Conservation (phyloP, 2,888 invertebrate genomes). For the Didymodactylos carnosus region DNA sequence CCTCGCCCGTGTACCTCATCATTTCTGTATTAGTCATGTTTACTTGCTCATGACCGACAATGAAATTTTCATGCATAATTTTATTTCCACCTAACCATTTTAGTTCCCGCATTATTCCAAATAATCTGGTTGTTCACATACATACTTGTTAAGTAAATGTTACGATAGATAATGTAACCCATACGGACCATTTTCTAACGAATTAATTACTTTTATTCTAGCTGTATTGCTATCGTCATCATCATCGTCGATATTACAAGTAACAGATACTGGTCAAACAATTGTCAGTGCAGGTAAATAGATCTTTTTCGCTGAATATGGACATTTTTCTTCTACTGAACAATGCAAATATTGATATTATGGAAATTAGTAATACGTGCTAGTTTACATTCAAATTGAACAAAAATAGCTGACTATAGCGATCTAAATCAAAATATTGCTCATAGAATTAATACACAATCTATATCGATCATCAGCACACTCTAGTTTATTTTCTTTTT, state of each 20-base stretch:
- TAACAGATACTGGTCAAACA: slow-evolving; percentile 25
- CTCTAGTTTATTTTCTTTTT: slow-evolving; percentile 29
- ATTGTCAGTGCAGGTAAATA: slow-evolving; percentile 24
- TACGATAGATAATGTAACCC: slow-evolving; percentile 34
- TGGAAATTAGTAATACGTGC: too few species aligned
- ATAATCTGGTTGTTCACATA: slow-evolving; percentile 29
- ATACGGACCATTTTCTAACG: slow-evolving; percentile 26
- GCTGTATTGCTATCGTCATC: slow-evolving; percentile 19
- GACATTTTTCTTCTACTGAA: slow-evolving; percentile 29
- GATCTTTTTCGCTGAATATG: slow-evolving; percentile 35
- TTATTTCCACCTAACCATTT: slow-evolving; percentile 18
- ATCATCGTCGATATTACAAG: slow-evolving; percentile 22
- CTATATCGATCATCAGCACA: slow-evolving; percentile 30
- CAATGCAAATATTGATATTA: slow-evolving; percentile 35
- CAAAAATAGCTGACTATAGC: too few species aligned
- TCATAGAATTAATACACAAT: too few species aligned
- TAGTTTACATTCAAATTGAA: too few species aligned
- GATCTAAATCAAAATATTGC: too few species aligned
- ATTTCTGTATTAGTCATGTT: too few species aligned
- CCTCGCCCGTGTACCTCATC: too few species aligned
- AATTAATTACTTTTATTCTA: neutral
- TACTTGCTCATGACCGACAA: too few species aligned
- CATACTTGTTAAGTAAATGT: slow-evolving; percentile 33
- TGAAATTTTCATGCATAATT: slow-evolving; percentile 21
- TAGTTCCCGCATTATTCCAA: slow-evolving; percentile 30